A percentile compares a stretch with the other conserved stretches of the same genome.
These are phyloP conservation scores for Centruroides sculpturatus DNA, from an alignment of 1,140 invertebrate species.

Conservation along the genomic window DNA sequence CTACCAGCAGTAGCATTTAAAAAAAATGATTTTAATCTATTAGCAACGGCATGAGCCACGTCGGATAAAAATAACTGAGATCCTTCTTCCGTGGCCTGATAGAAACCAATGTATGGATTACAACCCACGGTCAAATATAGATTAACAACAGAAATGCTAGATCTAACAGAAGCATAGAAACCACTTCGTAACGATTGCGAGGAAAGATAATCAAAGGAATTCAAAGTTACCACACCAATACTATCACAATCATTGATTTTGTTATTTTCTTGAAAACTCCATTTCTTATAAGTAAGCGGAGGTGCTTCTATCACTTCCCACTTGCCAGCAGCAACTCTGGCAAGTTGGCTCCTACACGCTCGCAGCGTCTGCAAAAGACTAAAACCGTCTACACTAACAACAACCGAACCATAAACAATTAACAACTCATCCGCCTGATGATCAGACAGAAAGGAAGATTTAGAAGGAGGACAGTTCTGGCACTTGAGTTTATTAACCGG, in stretches of 20 bases:
- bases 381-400: slow-evolving; percentile 69
- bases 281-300: slow-evolving; percentile 60
- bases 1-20: slow-evolving; percentile 32
- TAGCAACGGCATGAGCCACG: slow-evolving; percentile 75
- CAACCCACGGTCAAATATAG: slow-evolving; percentile 63
- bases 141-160: slow-evolving; percentile 56
- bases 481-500: slow-evolving; percentile 64
- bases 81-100: slow-evolving; percentile 60
- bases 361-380: slow-evolving; percentile 65
- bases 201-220: slow-evolving; percentile 72
- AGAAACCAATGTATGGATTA: slow-evolving; percentile 72
- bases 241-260: slow-evolving; percentile 53
- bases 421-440: slow-evolving; percentile 57
- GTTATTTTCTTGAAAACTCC: slow-evolving; percentile 61
- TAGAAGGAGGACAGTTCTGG: slow-evolving; percentile 49
- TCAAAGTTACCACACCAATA: slow-evolving; percentile 49
- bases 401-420: slow-evolving; percentile 53
- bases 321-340: slow-evolving; percentile 58
- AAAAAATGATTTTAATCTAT: slow-evolving; percentile 37
- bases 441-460: slow-evolving; percentile 38
- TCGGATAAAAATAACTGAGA: slow-evolving; percentile 53
- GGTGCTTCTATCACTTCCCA: slow-evolving; percentile 41
- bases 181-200: slow-evolving; percentile 64
- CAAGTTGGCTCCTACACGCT: slow-evolving; percentile 62
- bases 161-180: slow-evolving; percentile 49